Evolutionary conservation across 2,113 vertebrate species (phyloP), one percentile per base, ranked within the genome.

Genomic region (Trematomus loennbergii): DNA sequence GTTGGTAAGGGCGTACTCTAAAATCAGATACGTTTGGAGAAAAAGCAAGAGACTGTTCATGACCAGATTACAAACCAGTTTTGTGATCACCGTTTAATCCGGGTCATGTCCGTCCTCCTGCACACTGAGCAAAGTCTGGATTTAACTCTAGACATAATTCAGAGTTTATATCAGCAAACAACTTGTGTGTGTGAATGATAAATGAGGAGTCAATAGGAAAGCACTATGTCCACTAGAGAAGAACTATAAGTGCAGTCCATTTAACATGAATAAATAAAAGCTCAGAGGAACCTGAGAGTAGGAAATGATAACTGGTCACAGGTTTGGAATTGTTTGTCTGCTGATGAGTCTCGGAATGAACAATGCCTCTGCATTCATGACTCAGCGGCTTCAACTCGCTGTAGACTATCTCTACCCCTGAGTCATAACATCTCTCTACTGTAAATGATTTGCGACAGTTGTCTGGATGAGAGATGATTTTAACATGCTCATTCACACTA

Each of bases 281-380:
- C 4, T 49, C 6, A 2, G 20, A 65, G 62, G 18, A 20, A 40
- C 9, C 50, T 3, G 5, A 62, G 40, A 8, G 18, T 46, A 7
- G 40, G 20, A 53, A 78, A 29, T 33, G 17, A 53, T 60, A 50
- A 46, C 65, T 75, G 9, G 58, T 62, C 50, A 68, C 40, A 66
- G 12, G 18, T 75, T 49, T 22, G 13, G 10, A 58, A 49, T 46
- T 54, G 22, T 64, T 10, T 4, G 6, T 20, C 45, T 60, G 45
- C 45, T 57, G 52, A 66, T 65, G n/a, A 55, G 11, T 45, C 16
- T 75, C 1, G 10, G 3, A 46, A 22, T 63, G 9, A 46, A 40
- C 12, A 12, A 55, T 20, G 3, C 15, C 36, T 77, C 18, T 68
- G 59, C 46, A n/a, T 22, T 13, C 45, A 3, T 66, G 72, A 71